Evolutionary conservation across 2,113 vertebrate genomes (phyloP).

Genomic region (Eolophus roseicapilla): DNA sequence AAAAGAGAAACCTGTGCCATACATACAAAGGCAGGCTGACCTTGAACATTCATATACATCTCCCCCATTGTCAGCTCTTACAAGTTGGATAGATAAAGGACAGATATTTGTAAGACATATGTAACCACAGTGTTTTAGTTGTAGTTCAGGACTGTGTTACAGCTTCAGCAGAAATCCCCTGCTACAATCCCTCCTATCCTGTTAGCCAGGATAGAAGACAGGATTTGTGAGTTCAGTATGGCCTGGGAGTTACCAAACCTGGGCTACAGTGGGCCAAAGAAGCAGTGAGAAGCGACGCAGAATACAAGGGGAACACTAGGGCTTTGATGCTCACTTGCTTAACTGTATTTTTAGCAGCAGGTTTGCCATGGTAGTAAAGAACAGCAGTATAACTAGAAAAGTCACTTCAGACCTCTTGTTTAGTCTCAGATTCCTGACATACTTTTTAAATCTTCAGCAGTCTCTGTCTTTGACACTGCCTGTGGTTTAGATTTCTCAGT

Average conservation of each 20-base stretch:
- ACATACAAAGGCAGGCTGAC: neutral
- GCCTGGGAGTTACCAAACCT: neutral
- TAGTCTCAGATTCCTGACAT: neutral
- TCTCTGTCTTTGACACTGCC: neutral
- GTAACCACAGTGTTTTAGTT: neutral
- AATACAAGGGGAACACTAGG: neutral
- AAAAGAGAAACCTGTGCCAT: neutral
- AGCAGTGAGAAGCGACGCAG: neutral
- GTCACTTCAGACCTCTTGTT: neutral
- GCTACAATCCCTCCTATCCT: neutral
- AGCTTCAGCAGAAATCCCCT: neutral
- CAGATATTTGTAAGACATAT: neutral
- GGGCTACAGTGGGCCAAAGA: neutral
- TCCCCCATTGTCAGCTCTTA: neutral
- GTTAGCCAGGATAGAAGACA: neutral
- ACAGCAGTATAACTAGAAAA: neutral
- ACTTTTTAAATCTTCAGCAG: neutral
- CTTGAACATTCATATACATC: neutral
- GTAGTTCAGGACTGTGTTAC: neutral
- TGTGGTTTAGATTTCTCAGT: neutral
- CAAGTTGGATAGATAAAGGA: neutral
- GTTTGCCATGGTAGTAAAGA: neutral
- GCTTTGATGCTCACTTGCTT: neutral
- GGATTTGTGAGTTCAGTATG: neutral
- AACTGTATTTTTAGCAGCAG: neutral